phyloP scores from a whole-genome alignment of 2,888 invertebrate species.

The Lasius fuliginosus region DNA sequence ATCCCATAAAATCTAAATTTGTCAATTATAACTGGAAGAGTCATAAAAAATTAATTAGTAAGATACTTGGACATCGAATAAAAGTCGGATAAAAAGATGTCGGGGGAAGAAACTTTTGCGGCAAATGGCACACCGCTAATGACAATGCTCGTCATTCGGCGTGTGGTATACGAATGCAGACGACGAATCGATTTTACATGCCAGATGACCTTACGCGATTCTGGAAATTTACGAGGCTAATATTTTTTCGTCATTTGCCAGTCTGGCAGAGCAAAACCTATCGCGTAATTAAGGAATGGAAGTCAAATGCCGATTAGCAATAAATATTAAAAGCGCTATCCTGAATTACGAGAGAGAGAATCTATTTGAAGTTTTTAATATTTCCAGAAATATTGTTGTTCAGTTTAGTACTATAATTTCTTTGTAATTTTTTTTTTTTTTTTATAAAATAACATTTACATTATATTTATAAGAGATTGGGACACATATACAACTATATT shows the following conservation, averaged over 20 bases:
- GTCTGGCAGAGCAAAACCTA: background rate
- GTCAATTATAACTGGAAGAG: background rate
- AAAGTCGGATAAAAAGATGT: slow-evolving; percentile 42
- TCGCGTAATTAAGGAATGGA: slow-evolving; percentile 12
- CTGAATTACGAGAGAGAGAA: background rate
- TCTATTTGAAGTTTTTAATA: background rate
- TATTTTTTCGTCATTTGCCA: slow-evolving; percentile 41
- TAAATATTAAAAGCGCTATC: slow-evolving; percentile 4
- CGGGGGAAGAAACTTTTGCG: slow-evolving; percentile 19
- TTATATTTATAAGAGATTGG: background rate
- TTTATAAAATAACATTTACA: background rate
- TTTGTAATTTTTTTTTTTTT: background rate
- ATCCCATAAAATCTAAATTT: slow-evolving; percentile 29
- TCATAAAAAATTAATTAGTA: slow-evolving; percentile 46
- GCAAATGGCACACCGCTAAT: slow-evolving; percentile 42
- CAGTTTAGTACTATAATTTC: background rate
- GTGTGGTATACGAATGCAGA: slow-evolving; percentile 8
- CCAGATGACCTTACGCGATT: slow-evolving; percentile 42
- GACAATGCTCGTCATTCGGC: slow-evolving; percentile 45
- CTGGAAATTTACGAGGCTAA: slow-evolving; percentile 43
- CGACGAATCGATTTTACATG: slow-evolving; percentile 50
- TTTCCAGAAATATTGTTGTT: background rate
- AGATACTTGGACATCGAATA: slow-evolving; percentile 46
- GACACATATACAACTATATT: background rate
- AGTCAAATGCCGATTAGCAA: slow-evolving; percentile 7